A percentile compares a stretch with the other conserved stretches of the same genome.
Evolutionary conservation across 2,888 invertebrate species (phyloP).

Genomic region (Drosophila mercatorum): DNA sequence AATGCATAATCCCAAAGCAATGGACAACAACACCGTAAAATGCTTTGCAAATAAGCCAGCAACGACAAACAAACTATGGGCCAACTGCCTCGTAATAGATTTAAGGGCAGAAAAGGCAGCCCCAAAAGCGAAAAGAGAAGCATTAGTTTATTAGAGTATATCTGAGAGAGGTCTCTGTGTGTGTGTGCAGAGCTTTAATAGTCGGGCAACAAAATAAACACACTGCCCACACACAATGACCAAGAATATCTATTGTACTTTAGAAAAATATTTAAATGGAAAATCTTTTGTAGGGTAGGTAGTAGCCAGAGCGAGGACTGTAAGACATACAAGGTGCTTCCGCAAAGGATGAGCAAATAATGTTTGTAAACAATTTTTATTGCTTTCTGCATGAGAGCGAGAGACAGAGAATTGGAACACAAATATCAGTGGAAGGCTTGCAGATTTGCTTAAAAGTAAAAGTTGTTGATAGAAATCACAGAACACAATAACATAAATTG

Average conservation of each 20-base stretch:
- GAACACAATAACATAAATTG: slow-evolving; percentile 78
- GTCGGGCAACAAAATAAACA: slow-evolving; percentile 54
- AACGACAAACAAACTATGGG: slow-evolving; percentile 46
- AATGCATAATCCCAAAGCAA: slow-evolving; percentile 49
- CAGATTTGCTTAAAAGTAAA: slow-evolving; percentile 73
- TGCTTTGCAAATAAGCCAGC: slow-evolving; percentile 66
- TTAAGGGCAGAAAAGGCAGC: slow-evolving; percentile 50
- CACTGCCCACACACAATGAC: slow-evolving; percentile 49
- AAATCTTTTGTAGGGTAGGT: slow-evolving; percentile 37
- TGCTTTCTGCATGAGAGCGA: slow-evolving; percentile 66
- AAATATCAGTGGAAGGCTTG: slow-evolving; percentile 24
- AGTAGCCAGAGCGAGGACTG: not conserved
- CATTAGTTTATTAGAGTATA: slow-evolving; percentile 74
- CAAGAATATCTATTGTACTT: slow-evolving; percentile 51
- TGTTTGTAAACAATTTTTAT: slow-evolving; percentile 79
- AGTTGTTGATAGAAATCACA: slow-evolving; percentile 79
- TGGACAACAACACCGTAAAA: slow-evolving; percentile 53
- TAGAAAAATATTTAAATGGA: slow-evolving; percentile 69
- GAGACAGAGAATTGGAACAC: slow-evolving; percentile 14
- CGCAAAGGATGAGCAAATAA: slow-evolving; percentile 76
- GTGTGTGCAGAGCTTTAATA: slow-evolving; percentile 61
- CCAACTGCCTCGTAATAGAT: slow-evolving; percentile 69
- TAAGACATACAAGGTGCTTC: slow-evolving; percentile 64
- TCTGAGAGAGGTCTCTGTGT: not conserved
- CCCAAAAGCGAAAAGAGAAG: slow-evolving; percentile 40